Conservation (phyloP, 2,888 invertebrate species). For the Nomada ferruginata region DNA sequence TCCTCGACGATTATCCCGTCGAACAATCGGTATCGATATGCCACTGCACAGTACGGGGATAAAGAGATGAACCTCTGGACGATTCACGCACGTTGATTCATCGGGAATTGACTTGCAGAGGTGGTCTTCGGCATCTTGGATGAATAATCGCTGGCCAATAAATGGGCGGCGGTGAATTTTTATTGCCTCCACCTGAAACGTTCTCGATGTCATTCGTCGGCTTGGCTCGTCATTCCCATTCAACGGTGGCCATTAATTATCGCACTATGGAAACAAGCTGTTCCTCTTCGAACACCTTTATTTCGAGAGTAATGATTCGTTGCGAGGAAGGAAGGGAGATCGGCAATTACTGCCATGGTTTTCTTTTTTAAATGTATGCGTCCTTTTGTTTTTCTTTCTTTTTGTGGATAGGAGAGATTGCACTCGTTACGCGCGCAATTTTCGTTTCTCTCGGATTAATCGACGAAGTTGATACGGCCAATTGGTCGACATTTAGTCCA, state of each 20-base stretch:
- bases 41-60: neutral
- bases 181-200: slow-evolving; percentile 21
- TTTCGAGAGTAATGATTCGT: neutral
- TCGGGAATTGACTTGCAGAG: neutral
- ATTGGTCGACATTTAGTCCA: slow-evolving; percentile 57
- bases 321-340: neutral
- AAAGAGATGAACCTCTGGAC: neutral
- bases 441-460: slow-evolving; percentile 49
- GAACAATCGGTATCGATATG: neutral
- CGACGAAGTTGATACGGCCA: slow-evolving; percentile 47
- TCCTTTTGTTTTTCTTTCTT: neutral
- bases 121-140: slow-evolving; percentile 1
- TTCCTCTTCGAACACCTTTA: neutral
- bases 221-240: neutral
- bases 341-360: neutral
- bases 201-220: slow-evolving; percentile 1
- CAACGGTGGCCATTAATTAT: slow-evolving; percentile 1
- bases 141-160: slow-evolving; percentile 21
- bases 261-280: neutral
- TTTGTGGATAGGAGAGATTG: neutral
- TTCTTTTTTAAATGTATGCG: no score
- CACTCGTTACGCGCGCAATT: slow-evolving; percentile 27
- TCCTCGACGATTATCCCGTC: neutral
- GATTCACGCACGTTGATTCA: slow-evolving; percentile 5
- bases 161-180: slow-evolving; percentile 5